A percentile compares a stretch with the other conserved stretches of the same genome.
phyloP scores from a whole-genome alignment of 1,140 invertebrate species.

The Sesamia nonagrioides region DNA sequence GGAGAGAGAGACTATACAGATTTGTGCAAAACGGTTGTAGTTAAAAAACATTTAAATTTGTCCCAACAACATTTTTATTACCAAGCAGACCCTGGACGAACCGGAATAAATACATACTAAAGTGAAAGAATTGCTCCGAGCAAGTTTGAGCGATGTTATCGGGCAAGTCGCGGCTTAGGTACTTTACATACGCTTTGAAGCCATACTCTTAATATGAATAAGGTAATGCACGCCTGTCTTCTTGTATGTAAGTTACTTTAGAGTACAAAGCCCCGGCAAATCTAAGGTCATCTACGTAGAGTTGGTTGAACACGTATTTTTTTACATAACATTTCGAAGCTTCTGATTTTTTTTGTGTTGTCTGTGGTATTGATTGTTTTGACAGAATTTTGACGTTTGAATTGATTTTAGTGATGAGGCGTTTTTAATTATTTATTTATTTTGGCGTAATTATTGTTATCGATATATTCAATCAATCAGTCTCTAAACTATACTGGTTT shows the following conservation, averaged over 20 bases:
- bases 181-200: slow-evolving; percentile 28
- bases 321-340: background rate
- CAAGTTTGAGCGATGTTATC: slow-evolving; percentile 23
- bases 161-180: slow-evolving; percentile 7
- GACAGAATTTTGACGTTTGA: background rate
- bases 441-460: background rate
- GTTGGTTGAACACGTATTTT: background rate
- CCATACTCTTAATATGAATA: slow-evolving; percentile 25
- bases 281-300: slow-evolving; percentile 1
- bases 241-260: slow-evolving; percentile 32
- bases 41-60: background rate
- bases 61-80: slow-evolving; percentile 16
- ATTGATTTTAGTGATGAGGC: slow-evolving; percentile 4
- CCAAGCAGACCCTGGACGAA: slow-evolving; percentile 12
- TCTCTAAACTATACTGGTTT: no score
- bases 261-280: slow-evolving; percentile 34
- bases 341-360: slow-evolving; percentile 1
- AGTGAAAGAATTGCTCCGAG: slow-evolving; percentile 28
- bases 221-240: slow-evolving; percentile 5
- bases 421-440: background rate
- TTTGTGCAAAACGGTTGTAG: background rate
- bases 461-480: background rate
- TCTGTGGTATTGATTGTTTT: slow-evolving; percentile 6
- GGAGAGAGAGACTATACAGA: no score
- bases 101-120: slow-evolving; percentile 14